Base-by-base conservation (phyloP, 2,797 vertebrate species). In the Echiichthys vipera region DNA sequence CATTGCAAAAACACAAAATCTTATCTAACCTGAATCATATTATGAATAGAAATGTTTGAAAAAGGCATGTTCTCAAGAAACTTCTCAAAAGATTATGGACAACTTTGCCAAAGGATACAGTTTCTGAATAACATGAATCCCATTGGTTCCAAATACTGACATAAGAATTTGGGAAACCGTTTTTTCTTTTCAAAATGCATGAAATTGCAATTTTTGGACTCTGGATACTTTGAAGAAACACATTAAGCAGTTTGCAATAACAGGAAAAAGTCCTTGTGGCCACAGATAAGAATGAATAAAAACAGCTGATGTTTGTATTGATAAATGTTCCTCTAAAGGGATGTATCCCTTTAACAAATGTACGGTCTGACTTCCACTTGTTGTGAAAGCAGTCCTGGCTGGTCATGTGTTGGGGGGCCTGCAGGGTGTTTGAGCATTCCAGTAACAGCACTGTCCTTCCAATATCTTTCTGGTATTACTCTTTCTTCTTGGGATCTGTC, bases 371-470 rank as follows among this genome's bases (percentile, higher is more conserved):
- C 59, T 58, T 64, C 42, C 5, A 22, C 58, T 53, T 67, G 46
- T 65, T 73, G 53, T 64, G 49, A 66, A 59, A 77, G 37, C 47
- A n/a, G 62, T 50, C 58, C 37, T 13, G 55, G 12, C 56, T 67
- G 42, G 62, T 76, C 59, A 42, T 77, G 59, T 72, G 59, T 46
- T 65, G 0, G 17, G 34, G 29, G 43, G 61, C 74, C 63, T 77
- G 36, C 58, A 63, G 64, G 63, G 32, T 68, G 50, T 82, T 54
- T 3, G 7, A 67, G 40, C 58, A 63, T 78, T 78, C 80, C 73
- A 51, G 50, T 54, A 65, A 72, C 40, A 51, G 61, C 53, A 51
- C 20, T 3, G 17, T 74, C n/a, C 66, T 37, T 66, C 30, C 82
- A 68, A 32, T 51, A 71, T 51, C 64, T 79, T 79, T 51, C 50